Base-by-base conservation (phyloP, 2,888 invertebrate genomes). In the Netelia inedita region DNA sequence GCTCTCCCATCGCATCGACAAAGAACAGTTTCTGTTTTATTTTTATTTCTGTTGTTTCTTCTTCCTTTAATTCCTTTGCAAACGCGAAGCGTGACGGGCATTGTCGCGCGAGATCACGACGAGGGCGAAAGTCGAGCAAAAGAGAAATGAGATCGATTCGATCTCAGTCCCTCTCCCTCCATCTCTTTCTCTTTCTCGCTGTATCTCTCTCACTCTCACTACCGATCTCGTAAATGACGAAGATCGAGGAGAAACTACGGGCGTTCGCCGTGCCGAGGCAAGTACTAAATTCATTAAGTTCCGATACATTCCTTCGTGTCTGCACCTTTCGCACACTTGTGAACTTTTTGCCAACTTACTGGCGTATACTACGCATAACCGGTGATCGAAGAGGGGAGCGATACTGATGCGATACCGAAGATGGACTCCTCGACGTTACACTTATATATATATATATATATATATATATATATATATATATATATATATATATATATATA, bases 221-320 rank as follows among this genome's bases (percentile, higher is more conserved):
- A 65, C 55, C 41, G 19, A 16, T 53, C 21, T 14, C 6, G 50
- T 41, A 82, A 85, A 83, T 80, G 79, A 68, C 79, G 71, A 69
- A 66, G 82, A 74, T 41, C 53, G 59, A 23, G 68, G 61, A 28
- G 46, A 72, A 72, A 69, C 81, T 14, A 28, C 66, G 80, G 71
- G 79, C 69, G 66, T 57, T 46, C 65, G 61, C 50, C 68, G n/a
- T 46, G 53, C 41, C 55, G 41, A 59, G 78, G 85, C 86, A 76
- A 84, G 75, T 87, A 87, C 85, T 87, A 85, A 86, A 88, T 89
- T 87, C 89, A 88, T 89, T 87, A 87, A 87, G 75, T 87, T 88
- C 87, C 87, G 86, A 88, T 88, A 85, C 84, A 88, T 88, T 87
- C 87, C 87, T 81, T 28, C 85, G 73, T 86, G 87, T 86, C 86